Conservation (phyloP, 2,888 invertebrate genomes). For the Philhelius pedissequus region DNA sequence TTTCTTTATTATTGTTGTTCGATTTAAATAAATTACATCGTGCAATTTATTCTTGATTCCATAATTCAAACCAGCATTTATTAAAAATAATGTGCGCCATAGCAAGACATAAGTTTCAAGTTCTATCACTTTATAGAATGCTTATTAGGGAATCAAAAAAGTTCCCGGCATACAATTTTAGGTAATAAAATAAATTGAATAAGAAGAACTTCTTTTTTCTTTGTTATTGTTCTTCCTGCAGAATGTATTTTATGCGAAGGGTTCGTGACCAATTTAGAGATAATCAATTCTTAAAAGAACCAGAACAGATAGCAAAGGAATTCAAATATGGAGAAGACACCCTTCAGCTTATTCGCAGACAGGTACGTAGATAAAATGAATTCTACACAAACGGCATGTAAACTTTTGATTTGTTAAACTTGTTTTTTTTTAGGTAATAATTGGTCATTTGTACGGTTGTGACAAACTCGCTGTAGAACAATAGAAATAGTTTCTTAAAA, state of each 20-base stretch:
- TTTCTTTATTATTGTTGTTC: too few relatives aligned
- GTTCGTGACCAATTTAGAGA: constrained; percentile 40
- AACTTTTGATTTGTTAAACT: not conserved
- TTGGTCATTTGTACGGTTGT: constrained; percentile 49
- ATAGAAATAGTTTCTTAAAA: not conserved
- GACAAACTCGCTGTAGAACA: constrained; percentile 54
- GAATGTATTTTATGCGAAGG: constrained; percentile 44
- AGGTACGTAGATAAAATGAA: constrained; percentile 14
- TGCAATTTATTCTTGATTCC: not conserved
- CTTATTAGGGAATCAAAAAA: constrained; percentile 45
- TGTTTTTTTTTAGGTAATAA: constrained; percentile 35
- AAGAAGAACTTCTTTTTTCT: not conserved
- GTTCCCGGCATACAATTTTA: constrained; percentile 43
- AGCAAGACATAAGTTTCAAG: constrained; percentile 28
- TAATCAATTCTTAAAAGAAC: constrained; percentile 6
- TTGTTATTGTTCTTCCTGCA: not conserved
- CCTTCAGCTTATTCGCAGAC: constrained; percentile 47
- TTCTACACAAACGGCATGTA: not conserved
- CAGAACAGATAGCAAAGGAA: constrained; percentile 11
- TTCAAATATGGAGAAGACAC: constrained; percentile 35
- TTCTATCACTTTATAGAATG: constrained; percentile 43
- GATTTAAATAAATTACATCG: not conserved
- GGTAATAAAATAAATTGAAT: constrained; percentile 13
- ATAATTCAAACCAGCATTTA: not conserved
- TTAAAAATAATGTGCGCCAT: constrained; percentile 25